Conservation (phyloP, 2,797 vertebrate species). For the Melanotaenia maccullochi region DNA sequence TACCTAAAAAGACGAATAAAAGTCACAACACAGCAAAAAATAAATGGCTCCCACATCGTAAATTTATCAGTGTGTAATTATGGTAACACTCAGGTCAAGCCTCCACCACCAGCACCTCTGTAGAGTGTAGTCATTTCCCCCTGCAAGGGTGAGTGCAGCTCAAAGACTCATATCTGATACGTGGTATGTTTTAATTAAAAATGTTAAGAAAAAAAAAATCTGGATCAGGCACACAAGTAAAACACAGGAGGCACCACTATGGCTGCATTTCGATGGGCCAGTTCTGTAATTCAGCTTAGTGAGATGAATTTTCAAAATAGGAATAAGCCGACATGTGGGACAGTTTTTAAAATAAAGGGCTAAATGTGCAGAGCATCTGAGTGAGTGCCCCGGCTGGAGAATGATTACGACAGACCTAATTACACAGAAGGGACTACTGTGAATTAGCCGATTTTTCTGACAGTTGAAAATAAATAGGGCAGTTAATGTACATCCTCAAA, state of each 20-base stretch:
- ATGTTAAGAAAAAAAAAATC: constrained; percentile 40
- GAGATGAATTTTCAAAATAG: constrained; percentile 37
- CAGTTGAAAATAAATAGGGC: constrained; percentile 84
- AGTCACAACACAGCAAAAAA: constrained; percentile 67
- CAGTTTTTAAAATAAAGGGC: constrained; percentile 41
- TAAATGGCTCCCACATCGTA: constrained; percentile 74
- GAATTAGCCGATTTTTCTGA: constrained; percentile 78
- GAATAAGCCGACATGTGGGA: constrained; percentile 54
- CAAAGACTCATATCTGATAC: constrained; percentile 67
- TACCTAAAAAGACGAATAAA: constrained; percentile 66
- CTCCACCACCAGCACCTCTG: constrained; percentile 43
- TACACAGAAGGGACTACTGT: constrained; percentile 62
- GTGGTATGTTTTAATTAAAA: constrained; percentile 74
- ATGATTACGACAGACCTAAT: constrained; percentile 64
- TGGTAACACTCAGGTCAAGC: constrained; percentile 60
- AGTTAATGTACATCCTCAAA: constrained; percentile 82
- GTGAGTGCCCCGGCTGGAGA: constrained; percentile 38
- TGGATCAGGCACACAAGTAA: constrained; percentile 31
- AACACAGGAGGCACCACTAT: constrained; percentile 27
- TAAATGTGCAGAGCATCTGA: constrained; percentile 46
- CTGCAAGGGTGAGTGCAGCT: constrained; percentile 49
- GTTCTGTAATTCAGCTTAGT: constrained; percentile 53
- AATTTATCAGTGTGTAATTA: constrained; percentile 80
- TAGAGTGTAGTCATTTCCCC: constrained; percentile 65
- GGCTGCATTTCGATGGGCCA: constrained; percentile 23